These are phyloP conservation scores for Bubo bubo DNA, from an alignment of 2,113 vertebrate species.

Conservation along the genomic window DNA sequence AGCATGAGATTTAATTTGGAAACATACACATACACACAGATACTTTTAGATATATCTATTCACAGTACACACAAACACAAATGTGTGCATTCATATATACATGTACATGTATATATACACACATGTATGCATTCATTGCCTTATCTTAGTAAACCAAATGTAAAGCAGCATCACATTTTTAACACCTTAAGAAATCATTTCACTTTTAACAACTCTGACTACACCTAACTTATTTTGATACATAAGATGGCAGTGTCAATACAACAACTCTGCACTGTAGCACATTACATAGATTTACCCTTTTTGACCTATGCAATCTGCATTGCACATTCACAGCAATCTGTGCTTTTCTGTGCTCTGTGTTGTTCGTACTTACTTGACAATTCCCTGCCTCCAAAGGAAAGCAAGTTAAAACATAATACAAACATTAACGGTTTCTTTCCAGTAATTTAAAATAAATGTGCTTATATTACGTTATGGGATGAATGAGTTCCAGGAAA, in stretches of 20 bases:
- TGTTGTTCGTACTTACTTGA: conserved; percentile 87
- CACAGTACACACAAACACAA: conserved; percentile 51
- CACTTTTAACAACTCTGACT: conserved; percentile 34
- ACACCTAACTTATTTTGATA: conserved; percentile 15
- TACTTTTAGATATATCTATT: conserved; percentile 18
- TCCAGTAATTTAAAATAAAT: conserved; percentile 45
- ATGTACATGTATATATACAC: conserved; percentile 61
- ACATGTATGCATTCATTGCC: conserved; percentile 30
- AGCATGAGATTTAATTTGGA: conserved; percentile 8
- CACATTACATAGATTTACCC: background rate
- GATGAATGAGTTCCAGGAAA: conserved; percentile 19
- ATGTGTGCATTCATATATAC: conserved; percentile 69
- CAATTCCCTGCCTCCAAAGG: conserved; percentile 98
- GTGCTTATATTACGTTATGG: background rate
- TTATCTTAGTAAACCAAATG: conserved; percentile 23
- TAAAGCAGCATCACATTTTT: conserved; percentile 46
- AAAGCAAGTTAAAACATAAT: conserved; percentile 96
- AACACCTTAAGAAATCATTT: background rate
- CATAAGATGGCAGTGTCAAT: conserved; percentile 2
- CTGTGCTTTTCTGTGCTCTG: conserved; percentile 24
- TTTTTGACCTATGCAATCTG: background rate
- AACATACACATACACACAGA: conserved; percentile 13
- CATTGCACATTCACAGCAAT: conserved; percentile 13
- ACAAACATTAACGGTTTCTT: conserved; percentile 88
- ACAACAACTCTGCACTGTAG: conserved; percentile 17